Percentiles rank a stretch among this genome's conserved stretches.
These are phyloP conservation scores for Anadara kagoshimensis DNA, from an alignment of 1,140 invertebrate species.

Conservation along the genomic window DNA sequence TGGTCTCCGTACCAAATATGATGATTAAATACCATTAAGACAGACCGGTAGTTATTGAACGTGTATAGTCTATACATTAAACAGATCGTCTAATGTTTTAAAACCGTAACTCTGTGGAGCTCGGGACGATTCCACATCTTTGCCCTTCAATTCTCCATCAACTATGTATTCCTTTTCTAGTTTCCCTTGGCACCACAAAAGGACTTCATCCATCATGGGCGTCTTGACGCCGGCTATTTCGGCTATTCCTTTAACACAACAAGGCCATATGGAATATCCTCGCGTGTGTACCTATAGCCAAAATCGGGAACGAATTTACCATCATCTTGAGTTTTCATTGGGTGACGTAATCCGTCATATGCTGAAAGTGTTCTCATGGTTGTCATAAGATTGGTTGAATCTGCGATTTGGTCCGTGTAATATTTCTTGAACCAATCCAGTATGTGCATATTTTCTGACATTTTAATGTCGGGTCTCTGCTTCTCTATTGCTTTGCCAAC, in stretches of 20 bases:
- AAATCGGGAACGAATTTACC: slow-evolving; percentile 57
- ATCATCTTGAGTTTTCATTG: slow-evolving; percentile 42
- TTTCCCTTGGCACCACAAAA: slow-evolving; percentile 55
- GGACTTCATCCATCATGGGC: slow-evolving; percentile 52
- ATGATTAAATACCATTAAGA: too few relatives aligned
- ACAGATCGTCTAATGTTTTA: slow-evolving; percentile 45
- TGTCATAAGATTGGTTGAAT: slow-evolving; percentile 40
- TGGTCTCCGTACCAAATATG: too few relatives aligned
- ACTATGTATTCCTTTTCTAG: slow-evolving; percentile 58
- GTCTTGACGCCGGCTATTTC: slow-evolving; percentile 48
- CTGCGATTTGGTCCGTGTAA: slow-evolving; percentile 47
- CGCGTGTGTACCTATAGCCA: slow-evolving; percentile 52
- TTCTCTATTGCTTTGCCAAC: slow-evolving; percentile 41
- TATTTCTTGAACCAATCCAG: slow-evolving; percentile 52
- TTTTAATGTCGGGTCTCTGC: slow-evolving; percentile 38
- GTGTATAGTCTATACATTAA: slow-evolving; percentile 6
- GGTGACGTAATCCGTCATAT: slow-evolving; percentile 56
- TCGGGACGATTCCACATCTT: slow-evolving; percentile 52
- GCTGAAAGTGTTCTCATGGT: slow-evolving; percentile 52
- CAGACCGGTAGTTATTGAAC: too few relatives aligned
- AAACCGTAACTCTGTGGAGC: slow-evolving; percentile 60
- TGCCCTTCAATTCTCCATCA: slow-evolving; percentile 48
- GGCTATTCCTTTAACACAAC: slow-evolving; percentile 59
- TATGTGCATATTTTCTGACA: slow-evolving; percentile 50
- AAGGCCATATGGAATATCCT: slow-evolving; percentile 62